These are phyloP conservation scores for Parambassis ranga DNA, from an alignment of 2,797 vertebrate genomes.

Conservation along the genomic window DNA sequence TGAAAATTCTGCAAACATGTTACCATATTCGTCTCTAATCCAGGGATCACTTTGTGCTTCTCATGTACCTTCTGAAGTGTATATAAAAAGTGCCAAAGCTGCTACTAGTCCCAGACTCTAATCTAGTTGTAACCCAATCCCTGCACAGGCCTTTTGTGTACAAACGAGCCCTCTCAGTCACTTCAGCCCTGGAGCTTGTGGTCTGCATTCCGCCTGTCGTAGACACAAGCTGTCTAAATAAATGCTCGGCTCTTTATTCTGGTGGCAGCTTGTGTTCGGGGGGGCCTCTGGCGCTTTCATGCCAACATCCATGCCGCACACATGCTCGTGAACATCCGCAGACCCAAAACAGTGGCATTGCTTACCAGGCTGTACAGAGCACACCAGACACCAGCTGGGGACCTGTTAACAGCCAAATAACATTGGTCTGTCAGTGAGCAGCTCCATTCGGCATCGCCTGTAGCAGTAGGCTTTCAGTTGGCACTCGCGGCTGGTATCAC, in stretches of 20 bases:
- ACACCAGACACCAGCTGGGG: slow-evolving; percentile 72
- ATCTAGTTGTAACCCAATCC: slow-evolving; percentile 68
- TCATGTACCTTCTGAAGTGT: slow-evolving; percentile 44
- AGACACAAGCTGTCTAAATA: slow-evolving; percentile 80
- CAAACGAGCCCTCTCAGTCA: slow-evolving; percentile 65
- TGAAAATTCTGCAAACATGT: slow-evolving; percentile 24
- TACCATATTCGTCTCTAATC: slow-evolving; percentile 31
- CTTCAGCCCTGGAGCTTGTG: slow-evolving; percentile 64
- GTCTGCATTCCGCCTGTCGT: slow-evolving; percentile 72
- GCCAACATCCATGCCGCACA: slow-evolving; percentile 65
- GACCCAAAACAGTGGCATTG: slow-evolving; percentile 65
- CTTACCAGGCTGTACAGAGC: slow-evolving; percentile 47
- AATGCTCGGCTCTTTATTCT: slow-evolving; percentile 66
- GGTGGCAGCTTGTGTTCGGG: slow-evolving; percentile 63
- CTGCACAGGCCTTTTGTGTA: slow-evolving; percentile 56
- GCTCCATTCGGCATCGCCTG: slow-evolving; percentile 44
- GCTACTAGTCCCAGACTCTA: slow-evolving; percentile 56
- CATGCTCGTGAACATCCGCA: slow-evolving; percentile 64
- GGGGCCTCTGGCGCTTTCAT: slow-evolving; percentile 48
- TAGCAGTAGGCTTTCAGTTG: slow-evolving; percentile 53
- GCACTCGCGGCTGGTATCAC: slow-evolving; percentile 37
- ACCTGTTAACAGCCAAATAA: slow-evolving; percentile 70
- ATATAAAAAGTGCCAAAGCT: slow-evolving; percentile 45
- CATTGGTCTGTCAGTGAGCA: slow-evolving; percentile 58
- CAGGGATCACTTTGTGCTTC: slow-evolving; percentile 40